phyloP scores from a whole-genome alignment of 2,888 invertebrate species.

The Leptarthrus brevirostris region DNA sequence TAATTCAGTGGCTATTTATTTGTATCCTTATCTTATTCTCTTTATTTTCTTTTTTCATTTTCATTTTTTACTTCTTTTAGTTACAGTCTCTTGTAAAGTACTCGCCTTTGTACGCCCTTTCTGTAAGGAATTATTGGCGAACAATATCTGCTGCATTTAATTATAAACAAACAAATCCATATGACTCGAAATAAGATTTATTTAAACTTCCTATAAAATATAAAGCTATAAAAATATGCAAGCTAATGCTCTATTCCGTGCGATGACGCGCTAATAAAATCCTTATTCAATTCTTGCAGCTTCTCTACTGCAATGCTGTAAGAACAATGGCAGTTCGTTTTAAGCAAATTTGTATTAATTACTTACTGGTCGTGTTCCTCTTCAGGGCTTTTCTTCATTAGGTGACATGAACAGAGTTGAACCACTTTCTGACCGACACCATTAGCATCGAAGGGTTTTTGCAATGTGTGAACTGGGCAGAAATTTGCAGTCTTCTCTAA shows the following conservation, averaged over 20 bases:
- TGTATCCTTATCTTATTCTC: too few species aligned
- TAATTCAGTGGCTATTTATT: too few species aligned
- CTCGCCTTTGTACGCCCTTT: too few species aligned
- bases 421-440: background rate
- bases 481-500: background rate
- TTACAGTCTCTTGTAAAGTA: too few species aligned
- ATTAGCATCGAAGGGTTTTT: conserved; percentile 7
- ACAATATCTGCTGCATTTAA: too few species aligned
- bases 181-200: too few species aligned
- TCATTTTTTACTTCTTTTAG: too few species aligned
- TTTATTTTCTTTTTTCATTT: too few species aligned
- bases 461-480: conserved; percentile 11
- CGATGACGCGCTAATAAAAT: background rate
- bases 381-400: background rate
- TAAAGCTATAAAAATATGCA: conserved; percentile 1
- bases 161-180: too few species aligned
- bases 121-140: too few species aligned
- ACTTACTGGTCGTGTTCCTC: conserved; percentile 16
- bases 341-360: background rate
- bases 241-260: background rate
- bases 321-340: background rate
- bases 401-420: conserved; percentile 28
- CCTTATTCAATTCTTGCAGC: background rate
- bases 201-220: background rate
- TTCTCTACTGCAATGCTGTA: background rate